Percentiles rank a stretch among this genome's conserved stretches.
Conservation (phyloP, 23 tunicate species). For the Styela clava region DNA sequence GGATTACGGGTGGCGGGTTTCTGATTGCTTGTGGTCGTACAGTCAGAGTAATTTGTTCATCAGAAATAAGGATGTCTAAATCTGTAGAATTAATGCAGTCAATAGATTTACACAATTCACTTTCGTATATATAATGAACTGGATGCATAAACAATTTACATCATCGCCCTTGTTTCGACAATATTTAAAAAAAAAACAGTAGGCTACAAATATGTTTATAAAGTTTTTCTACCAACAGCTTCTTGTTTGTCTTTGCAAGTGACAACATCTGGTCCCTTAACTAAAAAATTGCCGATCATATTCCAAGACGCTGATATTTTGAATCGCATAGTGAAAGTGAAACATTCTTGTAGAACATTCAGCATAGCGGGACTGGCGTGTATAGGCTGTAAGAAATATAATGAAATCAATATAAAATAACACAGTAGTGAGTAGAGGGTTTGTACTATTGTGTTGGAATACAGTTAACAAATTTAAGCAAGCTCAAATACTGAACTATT, state of each 20-base stretch:
- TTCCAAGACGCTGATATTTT: constrained; percentile 43
- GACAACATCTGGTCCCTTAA: constrained; percentile 48
- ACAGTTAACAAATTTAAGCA: too few species aligned
- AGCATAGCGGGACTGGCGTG: constrained; percentile 13
- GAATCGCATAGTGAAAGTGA: constrained; percentile 47
- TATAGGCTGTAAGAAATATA: not conserved
- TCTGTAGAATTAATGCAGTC: constrained; percentile 46
- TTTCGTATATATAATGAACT: too few species aligned
- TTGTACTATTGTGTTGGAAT: too few species aligned
- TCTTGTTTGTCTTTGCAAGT: constrained; percentile 47
- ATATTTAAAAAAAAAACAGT: too few species aligned
- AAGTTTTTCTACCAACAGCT: constrained; percentile 74
- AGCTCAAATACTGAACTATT: too few species aligned
- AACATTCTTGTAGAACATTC: constrained; percentile 42
- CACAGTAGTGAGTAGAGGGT: too few species aligned
- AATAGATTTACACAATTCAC: too few species aligned
- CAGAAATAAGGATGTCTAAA: constrained; percentile 24
- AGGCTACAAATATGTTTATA: too few species aligned
- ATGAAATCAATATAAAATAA: too few species aligned
- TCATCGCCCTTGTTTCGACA: too few species aligned
- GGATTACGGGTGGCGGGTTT: constrained; percentile 48
- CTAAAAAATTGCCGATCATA: constrained; percentile 35
- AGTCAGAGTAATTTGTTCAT: constrained; percentile 46
- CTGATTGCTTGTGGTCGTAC: constrained; percentile 43
- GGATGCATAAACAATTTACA: too few species aligned